Evolutionary conservation across 2,113 vertebrate species (phyloP), one percentile per base, ranked within the genome.

Genomic region (Siniperca knerii): DNA sequence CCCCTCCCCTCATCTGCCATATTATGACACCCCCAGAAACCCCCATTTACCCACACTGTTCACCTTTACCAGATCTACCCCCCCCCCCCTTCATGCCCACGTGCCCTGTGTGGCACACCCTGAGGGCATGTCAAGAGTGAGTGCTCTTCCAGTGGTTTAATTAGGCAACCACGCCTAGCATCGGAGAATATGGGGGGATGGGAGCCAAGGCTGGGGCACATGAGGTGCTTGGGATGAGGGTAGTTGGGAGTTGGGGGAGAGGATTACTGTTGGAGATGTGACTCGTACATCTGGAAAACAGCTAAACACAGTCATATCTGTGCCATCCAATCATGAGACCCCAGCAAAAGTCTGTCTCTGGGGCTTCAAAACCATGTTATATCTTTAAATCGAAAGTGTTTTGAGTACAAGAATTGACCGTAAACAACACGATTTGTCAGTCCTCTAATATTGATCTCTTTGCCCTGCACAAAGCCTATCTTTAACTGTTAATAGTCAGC

Each of bases 61-160:
- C 85, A 90, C 85, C 89, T 83, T 87, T 68, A 58, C 54, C 55
- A 73, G 9, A 83, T 66, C 33, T 7, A 78, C 8, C 72, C 86
- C 80, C 6, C 72, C 79, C 84, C 75, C 48, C 66, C 70, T n/a
- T 50, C 21, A 33, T 87, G 78, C 86, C 81, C 50, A 60, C n/a
- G 23, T 82, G 77, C 69, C 75, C 93, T 23, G 69, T 80, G 81
- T 90, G 90, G 87, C 82, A 90, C 71, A 77, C 70, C 93, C 91
- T 52, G 65, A 83, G 93, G 94, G 86, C 87, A 92, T 85, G 91
- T 93, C 91, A 91, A 40, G 86, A 91, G 70, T 64, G 62, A 88
- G 52, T 11, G 79, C 87, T 87, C 87, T 74, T 81, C 75, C 37
- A 60, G 79, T 52, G 55, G 66, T 85, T 91, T 93, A 94, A 94